Evolutionary conservation across 1,140 invertebrate species (phyloP), one percentile per base, ranked within the genome.

Genomic region (Drosophila elegans): DNA sequence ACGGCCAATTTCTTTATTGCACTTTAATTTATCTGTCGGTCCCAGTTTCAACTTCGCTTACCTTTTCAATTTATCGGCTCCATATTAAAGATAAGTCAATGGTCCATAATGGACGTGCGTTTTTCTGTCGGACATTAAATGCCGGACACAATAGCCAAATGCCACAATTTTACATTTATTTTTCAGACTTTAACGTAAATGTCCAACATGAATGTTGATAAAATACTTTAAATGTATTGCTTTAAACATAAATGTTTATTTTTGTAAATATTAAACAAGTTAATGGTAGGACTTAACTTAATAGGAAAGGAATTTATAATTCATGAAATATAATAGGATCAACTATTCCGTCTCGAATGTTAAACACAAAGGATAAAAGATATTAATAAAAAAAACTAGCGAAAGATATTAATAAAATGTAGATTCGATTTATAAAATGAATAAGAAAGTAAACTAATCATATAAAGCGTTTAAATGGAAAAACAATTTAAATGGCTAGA

Each of bases 1-100:
- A 75, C 52, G 59, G 71, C 69, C 79, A 83, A 86, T 88, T 79
- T 72, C 75, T 88, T 86, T 86, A 88, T 86, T 86, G 71, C 69
- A 39, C 83, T 82, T 85, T 88, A 79, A 88, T 86, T 86, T 82
- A 88, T 81, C 69, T 74, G 62, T 60, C 74, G 74, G 55, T 69
- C 53, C 59, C 57, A 48, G 64, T 61, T 80, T 84, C 68, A 64
- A 57, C 67, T 55, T 73, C 73, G 69, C 82, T 88, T 76, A 79
- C 83, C 53, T 71, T 64, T 88, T 74, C 69, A 75, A 76, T 82
- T 82, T 76, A 88, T 82, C 55, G 64, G 57, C 66, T 64, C 52
- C 61, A 52, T 78, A 53, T 62, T 21, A 21, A 21, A 21, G 59
- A 55, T 38, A 32, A 62, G 38, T 42, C 29, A 53, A n/a, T 34